Percentiles rank a stretch among this genome's conserved stretches.
phyloP scores from a whole-genome alignment of 35 echinoderm and acorn worm genomes.

The Ptychodera flava region DNA sequence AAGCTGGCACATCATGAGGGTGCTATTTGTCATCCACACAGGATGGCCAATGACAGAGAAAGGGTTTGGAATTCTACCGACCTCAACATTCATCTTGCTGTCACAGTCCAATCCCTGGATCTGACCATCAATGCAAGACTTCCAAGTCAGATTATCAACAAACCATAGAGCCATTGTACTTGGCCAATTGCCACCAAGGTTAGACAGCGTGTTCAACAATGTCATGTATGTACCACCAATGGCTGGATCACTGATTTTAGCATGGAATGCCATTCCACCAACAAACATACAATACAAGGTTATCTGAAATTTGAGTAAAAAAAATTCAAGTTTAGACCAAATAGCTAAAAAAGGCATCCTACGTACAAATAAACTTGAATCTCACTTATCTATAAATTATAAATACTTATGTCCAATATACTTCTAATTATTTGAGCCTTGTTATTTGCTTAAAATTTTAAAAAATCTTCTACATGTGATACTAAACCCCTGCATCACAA shows the following conservation, averaged over 20 bases:
- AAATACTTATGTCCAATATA: too few relatives aligned
- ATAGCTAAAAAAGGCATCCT: background rate
- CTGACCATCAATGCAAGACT: conserved; percentile 56
- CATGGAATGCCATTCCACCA: conserved; percentile 70
- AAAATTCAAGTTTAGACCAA: background rate
- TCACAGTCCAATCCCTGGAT: conserved; percentile 67
- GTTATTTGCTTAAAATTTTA: too few relatives aligned
- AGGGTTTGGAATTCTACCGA: too few relatives aligned
- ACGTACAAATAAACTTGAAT: too few relatives aligned
- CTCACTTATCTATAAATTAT: too few relatives aligned
- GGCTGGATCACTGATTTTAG: conserved; percentile 70
- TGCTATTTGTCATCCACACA: too few relatives aligned
- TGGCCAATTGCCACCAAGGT: conserved; percentile 96
- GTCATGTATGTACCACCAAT: conserved; percentile 99
- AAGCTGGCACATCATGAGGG: too few relatives aligned
- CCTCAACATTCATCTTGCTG: conserved; percentile 66
- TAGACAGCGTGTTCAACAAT: conserved; percentile 81
- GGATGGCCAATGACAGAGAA: too few relatives aligned
- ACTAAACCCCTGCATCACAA: too few relatives aligned
- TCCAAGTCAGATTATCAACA: conserved; percentile 80
- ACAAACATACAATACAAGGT: conserved; percentile 92
- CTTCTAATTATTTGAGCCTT: background rate
- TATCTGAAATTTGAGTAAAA: conserved; percentile 43
- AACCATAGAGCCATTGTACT: conserved; percentile 73
- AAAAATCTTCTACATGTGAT: too few relatives aligned